Evolutionary conservation across 2,888 invertebrate genomes (phyloP), one percentile per base, ranked within the genome.

Genomic region (Luperina testacea): DNA sequence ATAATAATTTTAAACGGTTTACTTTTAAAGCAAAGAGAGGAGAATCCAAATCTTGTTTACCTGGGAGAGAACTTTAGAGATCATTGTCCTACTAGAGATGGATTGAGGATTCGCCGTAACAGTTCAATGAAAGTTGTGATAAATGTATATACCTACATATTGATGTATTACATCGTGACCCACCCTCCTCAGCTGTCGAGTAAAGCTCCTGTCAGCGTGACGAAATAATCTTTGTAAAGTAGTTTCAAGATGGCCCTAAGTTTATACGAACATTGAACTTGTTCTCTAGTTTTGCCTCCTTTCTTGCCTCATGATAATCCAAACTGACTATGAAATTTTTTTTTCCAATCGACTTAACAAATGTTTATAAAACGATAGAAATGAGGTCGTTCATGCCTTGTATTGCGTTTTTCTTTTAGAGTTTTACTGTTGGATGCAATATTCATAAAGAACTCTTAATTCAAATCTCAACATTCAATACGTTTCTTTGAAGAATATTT

Each of bases 101-200:
- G 72, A 38, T 77, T 42, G 38, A 7, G 4, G 64, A 27, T 38
- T 38, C 17, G 6, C 38, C 20, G 51, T 80, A 61, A 84, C 0
- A 63, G 61, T 71, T 80, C 67, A 57, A 71, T 63, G 51, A 57
- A 75, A 61, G 59, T 63, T 57, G 67, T 84, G 75, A 75, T 63
- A 24, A 57, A 75, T 71, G 27, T 59, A 24, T n/a, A 53, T 53
- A 51, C 1, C 0, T 51, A 53, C 17, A n/a, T 77, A 77, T 68
- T 51, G 51, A 77, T 67, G 59, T 73, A 75, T 75, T 75, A 70
- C 78, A 82, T 72, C 53, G 72, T 73, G 69, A 72, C 20, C 82
- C 69, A 85, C 84, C 87, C 85, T 87, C 68, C 63, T 86, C 87
- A 86, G 61, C 24, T 72, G 71, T 68, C 81, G 42, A 68, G 69